Conservation (phyloP, 2,797 vertebrate genomes). For the Argentina silus region DNA sequence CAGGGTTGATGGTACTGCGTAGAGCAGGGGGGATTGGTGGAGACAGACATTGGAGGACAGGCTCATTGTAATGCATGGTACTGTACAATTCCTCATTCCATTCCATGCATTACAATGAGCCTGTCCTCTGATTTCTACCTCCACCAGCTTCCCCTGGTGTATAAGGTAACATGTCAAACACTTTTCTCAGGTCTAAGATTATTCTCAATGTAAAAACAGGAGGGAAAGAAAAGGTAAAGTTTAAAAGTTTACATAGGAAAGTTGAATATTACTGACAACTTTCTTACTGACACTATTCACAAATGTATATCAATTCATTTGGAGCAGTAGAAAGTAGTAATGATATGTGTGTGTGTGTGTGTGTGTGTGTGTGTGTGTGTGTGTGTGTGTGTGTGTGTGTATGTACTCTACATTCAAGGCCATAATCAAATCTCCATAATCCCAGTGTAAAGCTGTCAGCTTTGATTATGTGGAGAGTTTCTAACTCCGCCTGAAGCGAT, state of each 20-base stretch:
- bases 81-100: neutral
- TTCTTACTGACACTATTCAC: slow-evolving; percentile 37
- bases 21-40: slow-evolving; percentile 7
- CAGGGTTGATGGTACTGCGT: slow-evolving; percentile 35
- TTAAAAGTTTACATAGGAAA: slow-evolving; percentile 38
- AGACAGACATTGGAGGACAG: neutral
- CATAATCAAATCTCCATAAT: slow-evolving; percentile 71
- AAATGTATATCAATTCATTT: slow-evolving; percentile 42
- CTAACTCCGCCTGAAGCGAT: slow-evolving; percentile 51
- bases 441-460: slow-evolving; percentile 61
- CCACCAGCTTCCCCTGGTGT: too few relatives aligned
- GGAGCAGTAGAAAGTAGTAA: slow-evolving; percentile 36
- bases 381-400: slow-evolving; percentile 3
- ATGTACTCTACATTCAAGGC: slow-evolving; percentile 19
- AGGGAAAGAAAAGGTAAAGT: slow-evolving; percentile 20
- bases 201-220: neutral
- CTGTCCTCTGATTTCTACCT: too few relatives aligned
- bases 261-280: slow-evolving; percentile 49
- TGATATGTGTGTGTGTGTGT: slow-evolving; percentile 23
- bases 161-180: neutral
- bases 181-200: neutral
- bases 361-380: slow-evolving; percentile 13
- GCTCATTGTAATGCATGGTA: too few relatives aligned
- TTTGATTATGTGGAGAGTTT: slow-evolving; percentile 56
- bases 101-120: too few relatives aligned